Evolutionary conservation across 2,113 vertebrate species (phyloP).

Genomic region (Mastomys natalensis): DNA sequence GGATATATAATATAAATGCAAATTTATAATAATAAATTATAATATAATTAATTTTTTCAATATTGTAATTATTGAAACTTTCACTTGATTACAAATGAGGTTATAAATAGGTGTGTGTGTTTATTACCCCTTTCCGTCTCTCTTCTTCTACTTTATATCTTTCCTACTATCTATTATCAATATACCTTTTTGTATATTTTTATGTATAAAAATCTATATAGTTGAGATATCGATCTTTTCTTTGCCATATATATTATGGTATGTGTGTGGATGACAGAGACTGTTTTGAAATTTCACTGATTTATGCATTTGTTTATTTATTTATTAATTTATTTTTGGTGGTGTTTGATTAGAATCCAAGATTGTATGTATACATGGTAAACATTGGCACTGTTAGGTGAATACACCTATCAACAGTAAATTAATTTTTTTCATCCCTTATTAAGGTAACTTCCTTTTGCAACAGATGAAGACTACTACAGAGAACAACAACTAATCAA

Average conservation of each 20-base stretch:
- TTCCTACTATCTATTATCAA: slow-evolving; percentile 12
- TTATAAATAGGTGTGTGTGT: neutral
- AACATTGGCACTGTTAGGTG: neutral
- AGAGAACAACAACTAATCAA: neutral
- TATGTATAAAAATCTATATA: slow-evolving; percentile 25
- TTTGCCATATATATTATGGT: neutral
- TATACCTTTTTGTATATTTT: neutral
- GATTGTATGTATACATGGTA: neutral
- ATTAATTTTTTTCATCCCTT: neutral
- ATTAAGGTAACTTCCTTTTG: neutral
- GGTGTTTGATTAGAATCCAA: neutral
- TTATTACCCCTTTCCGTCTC: neutral
- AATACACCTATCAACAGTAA: neutral
- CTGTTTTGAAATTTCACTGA: neutral
- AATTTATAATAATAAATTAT: neutral
- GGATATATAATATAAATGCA: neutral
- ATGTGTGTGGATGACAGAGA: neutral
- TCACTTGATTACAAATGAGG: slow-evolving; percentile 4
- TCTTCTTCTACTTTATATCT: slow-evolving; percentile 12
- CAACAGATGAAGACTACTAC: neutral
- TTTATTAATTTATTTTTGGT: neutral
- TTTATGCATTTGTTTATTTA: neutral
- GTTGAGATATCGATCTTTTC: neutral
- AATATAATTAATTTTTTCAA: neutral
- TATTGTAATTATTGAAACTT: neutral